phyloP scores from a whole-genome alignment of 2,888 invertebrate species.

The Dorcus parallelipipedus region DNA sequence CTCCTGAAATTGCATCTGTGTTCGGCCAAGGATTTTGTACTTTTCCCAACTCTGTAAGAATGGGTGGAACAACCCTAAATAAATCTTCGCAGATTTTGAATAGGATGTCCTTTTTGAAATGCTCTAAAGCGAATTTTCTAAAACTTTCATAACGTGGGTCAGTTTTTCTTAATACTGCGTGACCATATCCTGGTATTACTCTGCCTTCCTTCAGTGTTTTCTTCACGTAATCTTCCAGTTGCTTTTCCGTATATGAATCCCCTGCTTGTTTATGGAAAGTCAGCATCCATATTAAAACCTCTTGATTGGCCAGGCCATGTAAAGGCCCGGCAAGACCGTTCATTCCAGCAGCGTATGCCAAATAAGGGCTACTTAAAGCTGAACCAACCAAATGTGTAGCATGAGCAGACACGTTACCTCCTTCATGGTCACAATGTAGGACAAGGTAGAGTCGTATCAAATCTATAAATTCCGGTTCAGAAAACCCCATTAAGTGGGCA shows the following conservation, averaged over 20 bases:
- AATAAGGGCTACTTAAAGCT: slow-evolving; percentile 81
- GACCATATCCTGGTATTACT: slow-evolving; percentile 90
- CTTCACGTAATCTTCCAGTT: slow-evolving; percentile 61
- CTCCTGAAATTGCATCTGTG: slow-evolving; percentile 89
- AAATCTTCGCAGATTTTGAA: slow-evolving; percentile 66
- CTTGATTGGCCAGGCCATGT: slow-evolving; percentile 88
- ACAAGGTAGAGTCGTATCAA: slow-evolving; percentile 85
- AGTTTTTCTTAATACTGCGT: slow-evolving; percentile 85
- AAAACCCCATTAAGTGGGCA: slow-evolving; percentile 75
- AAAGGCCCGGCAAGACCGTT: slow-evolving; percentile 85
- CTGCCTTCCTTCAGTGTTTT: slow-evolving; percentile 73
- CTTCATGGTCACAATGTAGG: slow-evolving; percentile 90
- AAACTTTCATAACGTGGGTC: slow-evolving; percentile 81
- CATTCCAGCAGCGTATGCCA: slow-evolving; percentile 82
- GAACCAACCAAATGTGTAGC: slow-evolving; percentile 83
- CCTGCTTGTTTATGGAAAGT: slow-evolving; percentile 79
- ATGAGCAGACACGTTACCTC: slow-evolving; percentile 90
- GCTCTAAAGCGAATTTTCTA: slow-evolving; percentile 81
- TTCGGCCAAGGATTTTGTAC: slow-evolving; percentile 96
- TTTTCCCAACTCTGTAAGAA: slow-evolving; percentile 89
- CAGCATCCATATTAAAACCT: slow-evolving; percentile 87
- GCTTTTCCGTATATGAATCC: slow-evolving; percentile 59
- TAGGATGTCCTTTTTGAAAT: slow-evolving; percentile 76
- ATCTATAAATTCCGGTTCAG: slow-evolving; percentile 70
- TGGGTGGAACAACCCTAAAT: slow-evolving; percentile 89